phyloP scores from a whole-genome alignment of 2,113 vertebrate genomes.

The Nothocercus nigrocapillus region DNA sequence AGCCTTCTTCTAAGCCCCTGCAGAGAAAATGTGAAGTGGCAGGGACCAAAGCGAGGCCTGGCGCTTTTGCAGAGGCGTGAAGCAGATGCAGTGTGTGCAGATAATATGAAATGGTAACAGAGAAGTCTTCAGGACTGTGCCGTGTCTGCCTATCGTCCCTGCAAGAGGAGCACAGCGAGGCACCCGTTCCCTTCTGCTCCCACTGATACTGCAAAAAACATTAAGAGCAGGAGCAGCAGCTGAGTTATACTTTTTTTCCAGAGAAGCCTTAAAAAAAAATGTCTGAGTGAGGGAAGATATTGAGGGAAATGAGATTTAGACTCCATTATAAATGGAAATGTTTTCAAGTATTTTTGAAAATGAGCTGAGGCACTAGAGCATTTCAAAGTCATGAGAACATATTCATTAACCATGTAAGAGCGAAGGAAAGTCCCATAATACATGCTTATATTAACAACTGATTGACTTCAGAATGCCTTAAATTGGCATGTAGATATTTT shows the following conservation, averaged over 20 bases:
- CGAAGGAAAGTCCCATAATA: constrained; percentile 32
- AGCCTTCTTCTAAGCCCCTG: constrained; percentile 1
- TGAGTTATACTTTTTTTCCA: background rate
- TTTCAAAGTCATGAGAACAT: constrained; percentile 56
- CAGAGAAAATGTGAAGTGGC: background rate
- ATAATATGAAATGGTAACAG: constrained; percentile 9
- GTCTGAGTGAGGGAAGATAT: constrained; percentile 42
- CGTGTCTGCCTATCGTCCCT: constrained; percentile 28
- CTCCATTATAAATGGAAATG: constrained; percentile 56
- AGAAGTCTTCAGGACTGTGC: background rate
- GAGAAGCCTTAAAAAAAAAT: constrained; percentile 44
- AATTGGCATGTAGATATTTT: background rate
- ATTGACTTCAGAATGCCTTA: constrained; percentile 43
- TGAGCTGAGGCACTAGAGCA: constrained; percentile 49
- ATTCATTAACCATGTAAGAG: constrained; percentile 43
- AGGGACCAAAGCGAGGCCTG: background rate
- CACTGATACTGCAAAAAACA: background rate
- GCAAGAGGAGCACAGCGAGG: background rate
- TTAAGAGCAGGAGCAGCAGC: constrained; percentile 35
- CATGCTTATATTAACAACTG: background rate
- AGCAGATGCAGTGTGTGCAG: background rate
- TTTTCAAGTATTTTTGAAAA: constrained; percentile 58
- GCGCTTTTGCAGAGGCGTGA: background rate
- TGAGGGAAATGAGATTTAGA: constrained; percentile 67
- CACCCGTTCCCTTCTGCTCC: constrained; percentile 31